phyloP scores from a whole-genome alignment of 2,888 invertebrate species.

The Eulithis prunata region DNA sequence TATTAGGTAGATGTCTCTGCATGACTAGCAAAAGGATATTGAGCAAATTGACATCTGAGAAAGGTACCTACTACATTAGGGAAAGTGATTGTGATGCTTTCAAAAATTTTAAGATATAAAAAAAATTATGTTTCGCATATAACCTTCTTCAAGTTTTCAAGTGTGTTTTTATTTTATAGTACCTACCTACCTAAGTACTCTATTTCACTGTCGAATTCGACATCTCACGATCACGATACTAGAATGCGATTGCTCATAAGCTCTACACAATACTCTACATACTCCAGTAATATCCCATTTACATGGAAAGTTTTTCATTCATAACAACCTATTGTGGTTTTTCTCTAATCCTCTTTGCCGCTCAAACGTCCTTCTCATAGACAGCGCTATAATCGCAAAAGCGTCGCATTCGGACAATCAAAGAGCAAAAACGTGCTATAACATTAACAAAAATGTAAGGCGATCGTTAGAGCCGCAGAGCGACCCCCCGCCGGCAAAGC shows the following conservation, averaged over 20 bases:
- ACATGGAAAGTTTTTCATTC: slow-evolving; percentile 46
- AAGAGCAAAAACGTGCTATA: slow-evolving; percentile 66
- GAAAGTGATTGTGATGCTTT: too few relatives aligned
- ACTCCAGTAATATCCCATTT: slow-evolving; percentile 38
- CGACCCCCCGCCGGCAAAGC: slow-evolving; percentile 77
- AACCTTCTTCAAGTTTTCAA: too few relatives aligned
- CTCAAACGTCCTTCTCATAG: slow-evolving; percentile 59
- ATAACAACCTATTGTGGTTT: slow-evolving; percentile 51
- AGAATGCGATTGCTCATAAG: slow-evolving; percentile 38
- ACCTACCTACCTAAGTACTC: too few relatives aligned
- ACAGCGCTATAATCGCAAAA: slow-evolving; percentile 69
- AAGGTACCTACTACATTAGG: slow-evolving; percentile 15
- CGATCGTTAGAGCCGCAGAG: slow-evolving; percentile 70
- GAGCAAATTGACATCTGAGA: slow-evolving; percentile 38
- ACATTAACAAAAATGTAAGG: slow-evolving; percentile 67
- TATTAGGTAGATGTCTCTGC: slow-evolving; percentile 41
- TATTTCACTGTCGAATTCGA: slow-evolving; percentile 1
- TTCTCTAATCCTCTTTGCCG: slow-evolving; percentile 62
- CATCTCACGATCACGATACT: background rate
- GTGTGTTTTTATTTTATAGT: too few relatives aligned
- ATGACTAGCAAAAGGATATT: slow-evolving; percentile 35
- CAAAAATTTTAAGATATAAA: too few relatives aligned
- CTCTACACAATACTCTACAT: slow-evolving; percentile 33
- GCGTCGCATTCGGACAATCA: slow-evolving; percentile 79
- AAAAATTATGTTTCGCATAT: too few relatives aligned